Conservation (phyloP, 2,888 invertebrate species). For the Petrolisthes manimaculis region DNA sequence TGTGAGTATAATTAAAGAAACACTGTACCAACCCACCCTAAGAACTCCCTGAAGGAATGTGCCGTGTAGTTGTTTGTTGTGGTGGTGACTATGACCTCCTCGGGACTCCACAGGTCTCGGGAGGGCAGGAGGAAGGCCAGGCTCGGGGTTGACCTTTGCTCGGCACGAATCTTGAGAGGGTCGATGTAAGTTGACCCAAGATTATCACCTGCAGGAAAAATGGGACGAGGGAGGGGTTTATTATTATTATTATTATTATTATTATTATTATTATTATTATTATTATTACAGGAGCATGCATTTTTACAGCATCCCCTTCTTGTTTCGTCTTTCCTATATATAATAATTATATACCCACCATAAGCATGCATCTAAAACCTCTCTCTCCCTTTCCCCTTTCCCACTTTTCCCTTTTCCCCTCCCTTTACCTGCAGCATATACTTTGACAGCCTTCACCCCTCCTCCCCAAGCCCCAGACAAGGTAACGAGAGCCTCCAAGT, state of each 20-base stretch:
- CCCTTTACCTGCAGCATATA: slow-evolving; percentile 87
- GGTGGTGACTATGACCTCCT: slow-evolving; percentile 23
- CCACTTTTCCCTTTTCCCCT: too few species aligned
- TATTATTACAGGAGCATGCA: not conserved
- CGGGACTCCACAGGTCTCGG: slow-evolving; percentile 6
- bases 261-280: not conserved
- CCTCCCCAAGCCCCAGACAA: slow-evolving; percentile 97
- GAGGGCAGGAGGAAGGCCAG: slow-evolving; percentile 32
- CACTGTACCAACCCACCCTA: slow-evolving; percentile 16
- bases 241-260: not conserved
- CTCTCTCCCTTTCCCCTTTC: too few species aligned
- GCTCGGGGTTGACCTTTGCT: slow-evolving; percentile 23
- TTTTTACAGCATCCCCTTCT: too few species aligned
- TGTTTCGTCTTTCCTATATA: too few species aligned
- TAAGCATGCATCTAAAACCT: not conserved
- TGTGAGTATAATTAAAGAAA: not conserved
- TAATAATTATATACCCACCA: too few species aligned
- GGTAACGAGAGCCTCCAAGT: slow-evolving; percentile 84
- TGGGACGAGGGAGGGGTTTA: not conserved
- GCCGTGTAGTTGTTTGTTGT: slow-evolving; percentile 19
- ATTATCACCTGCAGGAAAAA: slow-evolving; percentile 23
- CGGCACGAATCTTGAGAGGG: not conserved
- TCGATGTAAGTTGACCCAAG: slow-evolving; percentile 8
- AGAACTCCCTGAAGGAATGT: slow-evolving; percentile 25
- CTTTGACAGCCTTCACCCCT: slow-evolving; percentile 92